phyloP scores from a whole-genome alignment of 1,140 invertebrate genomes.

The Anoplolepis gracilipes region DNA sequence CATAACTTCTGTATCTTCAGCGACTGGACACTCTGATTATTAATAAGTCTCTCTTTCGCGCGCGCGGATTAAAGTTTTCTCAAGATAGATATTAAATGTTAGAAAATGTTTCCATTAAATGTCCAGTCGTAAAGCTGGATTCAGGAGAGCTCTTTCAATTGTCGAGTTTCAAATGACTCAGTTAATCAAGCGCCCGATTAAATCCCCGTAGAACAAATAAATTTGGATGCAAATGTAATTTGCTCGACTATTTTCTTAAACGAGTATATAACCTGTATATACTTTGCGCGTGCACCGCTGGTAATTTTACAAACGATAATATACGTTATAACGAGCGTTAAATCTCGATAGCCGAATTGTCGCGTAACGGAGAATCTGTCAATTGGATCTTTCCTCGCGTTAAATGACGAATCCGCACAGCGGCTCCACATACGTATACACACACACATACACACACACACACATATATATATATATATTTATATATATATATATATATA shows the following conservation, averaged over 20 bases:
- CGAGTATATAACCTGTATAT: not conserved
- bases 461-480: too few species aligned
- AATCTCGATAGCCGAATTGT: not conserved
- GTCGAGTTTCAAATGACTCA: not conserved
- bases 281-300: not conserved
- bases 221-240: not conserved
- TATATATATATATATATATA: too few species aligned
- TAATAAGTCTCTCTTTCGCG: constrained; percentile 22
- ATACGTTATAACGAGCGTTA: not conserved
- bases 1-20: constrained; percentile 40
- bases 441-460: too few species aligned
- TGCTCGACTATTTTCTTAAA: not conserved
- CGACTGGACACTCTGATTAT: constrained; percentile 31
- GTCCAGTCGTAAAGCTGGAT: not conserved
- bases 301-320: not conserved
- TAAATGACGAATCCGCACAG: constrained; percentile 41
- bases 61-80: constrained; percentile 41
- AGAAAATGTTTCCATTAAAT: constrained; percentile 25
- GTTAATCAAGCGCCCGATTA: constrained; percentile 32
- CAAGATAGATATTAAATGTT: constrained; percentile 50
- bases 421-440: not conserved
- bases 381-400: constrained; percentile 20
- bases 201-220: not conserved
- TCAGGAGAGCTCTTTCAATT: constrained; percentile 1
- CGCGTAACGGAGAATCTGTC: not conserved